Evolutionary conservation across 2,888 invertebrate species (phyloP).

Genomic region (Venustoraphidia nigricollis): DNA sequence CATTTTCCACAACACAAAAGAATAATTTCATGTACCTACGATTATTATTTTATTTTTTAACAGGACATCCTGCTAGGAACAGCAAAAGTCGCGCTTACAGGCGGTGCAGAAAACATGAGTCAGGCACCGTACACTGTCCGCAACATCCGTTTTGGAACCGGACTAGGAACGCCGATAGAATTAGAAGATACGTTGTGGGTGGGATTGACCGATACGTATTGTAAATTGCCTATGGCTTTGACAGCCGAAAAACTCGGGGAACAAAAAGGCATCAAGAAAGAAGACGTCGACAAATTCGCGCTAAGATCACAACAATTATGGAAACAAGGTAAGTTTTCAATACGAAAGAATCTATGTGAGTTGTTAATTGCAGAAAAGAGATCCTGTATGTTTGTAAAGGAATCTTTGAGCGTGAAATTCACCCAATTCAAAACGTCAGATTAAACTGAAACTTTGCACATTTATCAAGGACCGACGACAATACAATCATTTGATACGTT

Average conservation of each 20-base stretch:
- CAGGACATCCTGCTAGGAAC: slow-evolving; percentile 73
- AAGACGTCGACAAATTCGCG: slow-evolving; percentile 76
- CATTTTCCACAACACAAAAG: no score
- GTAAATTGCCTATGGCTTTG: slow-evolving; percentile 87
- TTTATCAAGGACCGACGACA: no score
- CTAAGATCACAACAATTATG: slow-evolving; percentile 73
- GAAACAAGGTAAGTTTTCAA: slow-evolving; percentile 48
- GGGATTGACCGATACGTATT: slow-evolving; percentile 73
- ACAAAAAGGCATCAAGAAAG: slow-evolving; percentile 63
- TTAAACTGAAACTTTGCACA: no score
- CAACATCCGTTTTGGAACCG: slow-evolving; percentile 75
- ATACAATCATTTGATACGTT: no score
- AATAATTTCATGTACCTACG: no score
- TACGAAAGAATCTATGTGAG: no score
- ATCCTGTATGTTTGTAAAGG: no score
- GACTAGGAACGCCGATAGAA: slow-evolving; percentile 56
- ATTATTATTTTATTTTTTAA: background rate
- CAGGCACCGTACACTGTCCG: slow-evolving; percentile 77
- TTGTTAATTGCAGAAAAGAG: no score
- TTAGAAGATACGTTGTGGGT: slow-evolving; percentile 87
- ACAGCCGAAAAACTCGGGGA: slow-evolving; percentile 90
- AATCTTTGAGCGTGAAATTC: no score
- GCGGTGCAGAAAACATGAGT: slow-evolving; percentile 94
- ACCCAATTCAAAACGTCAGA: no score
- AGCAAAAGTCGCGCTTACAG: slow-evolving; percentile 73